phyloP scores from a whole-genome alignment of 2,797 vertebrate genomes.

The Rachycentron canadum region DNA sequence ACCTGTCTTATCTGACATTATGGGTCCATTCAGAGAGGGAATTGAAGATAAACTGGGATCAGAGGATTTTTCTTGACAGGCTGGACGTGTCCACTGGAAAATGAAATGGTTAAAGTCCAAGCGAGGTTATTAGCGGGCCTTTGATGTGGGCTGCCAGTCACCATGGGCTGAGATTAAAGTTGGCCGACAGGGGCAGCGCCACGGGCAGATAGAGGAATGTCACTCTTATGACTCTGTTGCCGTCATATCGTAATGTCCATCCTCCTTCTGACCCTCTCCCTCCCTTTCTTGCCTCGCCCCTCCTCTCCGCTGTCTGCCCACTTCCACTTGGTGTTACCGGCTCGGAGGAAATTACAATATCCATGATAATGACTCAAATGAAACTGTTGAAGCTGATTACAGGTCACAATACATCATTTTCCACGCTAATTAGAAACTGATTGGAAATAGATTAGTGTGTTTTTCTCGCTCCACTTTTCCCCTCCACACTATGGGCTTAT shows the following conservation, averaged over 20 bases:
- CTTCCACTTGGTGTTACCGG: constrained; percentile 57
- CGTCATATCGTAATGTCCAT: constrained; percentile 71
- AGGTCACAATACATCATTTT: constrained; percentile 82
- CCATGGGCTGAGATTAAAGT: constrained; percentile 68
- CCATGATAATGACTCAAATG: constrained; percentile 80
- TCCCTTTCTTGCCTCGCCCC: neutral
- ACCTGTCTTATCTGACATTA: constrained; percentile 68
- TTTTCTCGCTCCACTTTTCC: constrained; percentile 63
- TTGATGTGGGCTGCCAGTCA: constrained; percentile 71
- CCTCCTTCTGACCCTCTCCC: constrained; percentile 63
- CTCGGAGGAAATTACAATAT: constrained; percentile 80
- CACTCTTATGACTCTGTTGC: constrained; percentile 69
- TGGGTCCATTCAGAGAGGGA: constrained; percentile 52
- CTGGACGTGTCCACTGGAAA: constrained; percentile 50
- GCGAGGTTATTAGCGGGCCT: constrained; percentile 66
- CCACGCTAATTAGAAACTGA: constrained; percentile 81
- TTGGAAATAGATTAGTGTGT: constrained; percentile 82
- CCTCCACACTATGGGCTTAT: constrained; percentile 53
- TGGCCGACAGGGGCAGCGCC: constrained; percentile 45
- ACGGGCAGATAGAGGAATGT: constrained; percentile 74
- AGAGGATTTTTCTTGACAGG: constrained; percentile 67
- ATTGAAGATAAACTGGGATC: constrained; percentile 62
- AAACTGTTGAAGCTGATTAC: constrained; percentile 80
- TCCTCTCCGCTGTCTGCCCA: constrained; percentile 37
- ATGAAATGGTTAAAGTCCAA: constrained; percentile 73